Evolutionary conservation across 35 echinoderm and acorn worm genomes (phyloP).

Genomic region (Apostichopus japonicus): DNA sequence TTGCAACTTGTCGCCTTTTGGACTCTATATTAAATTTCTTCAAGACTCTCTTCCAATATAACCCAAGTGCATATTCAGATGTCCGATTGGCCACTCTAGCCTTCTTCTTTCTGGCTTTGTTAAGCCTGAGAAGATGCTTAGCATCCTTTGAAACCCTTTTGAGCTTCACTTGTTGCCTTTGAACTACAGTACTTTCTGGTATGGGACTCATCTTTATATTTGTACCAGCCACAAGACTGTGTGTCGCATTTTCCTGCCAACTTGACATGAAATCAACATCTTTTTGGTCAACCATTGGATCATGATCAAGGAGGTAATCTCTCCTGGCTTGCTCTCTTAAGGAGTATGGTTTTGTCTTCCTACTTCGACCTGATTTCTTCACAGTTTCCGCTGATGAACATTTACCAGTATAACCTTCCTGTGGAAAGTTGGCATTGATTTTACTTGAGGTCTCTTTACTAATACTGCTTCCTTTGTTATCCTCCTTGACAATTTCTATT

Average conservation of each 20-base stretch:
- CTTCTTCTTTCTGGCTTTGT: background rate
- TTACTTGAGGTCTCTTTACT: background rate
- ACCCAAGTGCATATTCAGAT: background rate
- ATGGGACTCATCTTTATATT: background rate
- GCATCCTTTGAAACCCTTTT: conserved; percentile 13
- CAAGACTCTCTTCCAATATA: conserved; percentile 2
- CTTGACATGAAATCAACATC: background rate
- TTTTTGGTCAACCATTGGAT: conserved; percentile 37
- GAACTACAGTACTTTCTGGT: background rate
- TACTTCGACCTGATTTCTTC: conserved; percentile 19
- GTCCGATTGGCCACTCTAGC: background rate
- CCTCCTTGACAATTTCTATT: background rate
- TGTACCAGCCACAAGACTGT: background rate
- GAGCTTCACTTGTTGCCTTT: background rate
- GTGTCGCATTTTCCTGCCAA: background rate
- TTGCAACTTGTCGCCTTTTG: background rate
- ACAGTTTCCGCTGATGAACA: background rate
- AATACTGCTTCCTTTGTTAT: background rate
- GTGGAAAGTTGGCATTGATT: background rate
- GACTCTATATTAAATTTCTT: background rate
- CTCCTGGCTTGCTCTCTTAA: conserved; percentile 44
- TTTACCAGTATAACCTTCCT: background rate
- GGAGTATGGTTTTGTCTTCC: conserved; percentile 28
- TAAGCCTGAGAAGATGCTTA: background rate
- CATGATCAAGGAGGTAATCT: conserved; percentile 48